Evolutionary conservation across 2,113 vertebrate genomes (phyloP).

Genomic region (Brienomyrus brachyistius): DNA sequence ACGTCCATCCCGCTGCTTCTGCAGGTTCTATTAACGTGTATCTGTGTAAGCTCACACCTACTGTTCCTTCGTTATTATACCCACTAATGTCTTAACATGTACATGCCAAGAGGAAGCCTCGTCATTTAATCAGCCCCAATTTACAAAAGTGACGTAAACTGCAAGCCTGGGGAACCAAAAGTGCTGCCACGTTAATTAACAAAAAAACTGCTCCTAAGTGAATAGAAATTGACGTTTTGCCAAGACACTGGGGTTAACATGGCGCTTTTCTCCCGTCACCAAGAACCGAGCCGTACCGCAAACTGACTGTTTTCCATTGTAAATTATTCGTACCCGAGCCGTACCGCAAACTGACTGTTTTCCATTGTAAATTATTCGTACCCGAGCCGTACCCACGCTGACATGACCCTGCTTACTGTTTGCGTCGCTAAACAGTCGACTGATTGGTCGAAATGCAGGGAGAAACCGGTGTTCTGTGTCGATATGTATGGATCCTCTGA

Average conservation of each 20-base stretch:
- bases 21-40: background rate
- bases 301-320: background rate
- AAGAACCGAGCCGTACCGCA: background rate
- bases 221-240: background rate
- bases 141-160: background rate
- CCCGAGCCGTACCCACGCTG: background rate
- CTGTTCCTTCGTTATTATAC: background rate
- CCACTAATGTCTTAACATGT: background rate
- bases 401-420: background rate
- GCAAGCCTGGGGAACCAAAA: background rate
- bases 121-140: background rate
- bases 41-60: background rate
- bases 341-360: background rate
- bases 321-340: too few species aligned
- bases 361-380: background rate
- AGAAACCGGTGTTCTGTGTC: background rate
- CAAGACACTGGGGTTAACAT: background rate
- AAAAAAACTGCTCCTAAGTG: background rate
- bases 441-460: background rate
- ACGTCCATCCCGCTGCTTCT: slow-evolving; percentile 15
- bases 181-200: background rate
- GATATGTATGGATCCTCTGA: background rate
- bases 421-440: background rate
- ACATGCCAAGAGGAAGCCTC: background rate
- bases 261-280: background rate